phyloP scores from a whole-genome alignment of 2,797 vertebrate genomes.

The Sebastes variabilis region DNA sequence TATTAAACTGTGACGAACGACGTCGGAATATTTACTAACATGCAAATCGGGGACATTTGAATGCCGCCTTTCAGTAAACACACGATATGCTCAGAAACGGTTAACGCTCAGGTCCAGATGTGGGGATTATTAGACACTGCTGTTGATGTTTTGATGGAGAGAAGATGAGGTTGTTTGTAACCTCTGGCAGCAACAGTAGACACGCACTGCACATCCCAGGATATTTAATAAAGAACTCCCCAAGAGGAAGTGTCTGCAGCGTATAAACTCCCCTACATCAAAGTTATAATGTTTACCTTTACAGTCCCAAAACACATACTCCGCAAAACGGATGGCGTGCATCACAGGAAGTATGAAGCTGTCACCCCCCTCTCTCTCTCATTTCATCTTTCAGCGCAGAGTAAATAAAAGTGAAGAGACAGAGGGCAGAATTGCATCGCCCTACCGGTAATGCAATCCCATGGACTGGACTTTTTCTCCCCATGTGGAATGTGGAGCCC shows the following conservation, averaged over 20 bases:
- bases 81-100: not conserved
- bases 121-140: conserved; percentile 79
- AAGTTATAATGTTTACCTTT: conserved; percentile 70
- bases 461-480: conserved; percentile 50
- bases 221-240: conserved; percentile 64
- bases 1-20: conserved; percentile 44
- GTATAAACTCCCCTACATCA: conserved; percentile 69
- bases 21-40: conserved; percentile 25
- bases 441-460: conserved; percentile 54
- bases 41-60: conserved; percentile 21
- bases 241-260: conserved; percentile 58
- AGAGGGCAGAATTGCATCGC: conserved; percentile 55
- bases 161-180: conserved; percentile 81
- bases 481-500: conserved; percentile 64
- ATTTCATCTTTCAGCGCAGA: conserved; percentile 55
- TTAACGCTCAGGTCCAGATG: conserved; percentile 71
- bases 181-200: conserved; percentile 77
- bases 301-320: conserved; percentile 47
- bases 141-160: conserved; percentile 81
- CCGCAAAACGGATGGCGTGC: conserved; percentile 44
- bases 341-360: conserved; percentile 71
- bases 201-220: conserved; percentile 49
- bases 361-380: conserved; percentile 26
- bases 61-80: not conserved
- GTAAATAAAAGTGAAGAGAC: conserved; percentile 65